These are phyloP conservation scores for Acrobasis consociella DNA, from an alignment of 2,888 invertebrate species.

Conservation along the genomic window DNA sequence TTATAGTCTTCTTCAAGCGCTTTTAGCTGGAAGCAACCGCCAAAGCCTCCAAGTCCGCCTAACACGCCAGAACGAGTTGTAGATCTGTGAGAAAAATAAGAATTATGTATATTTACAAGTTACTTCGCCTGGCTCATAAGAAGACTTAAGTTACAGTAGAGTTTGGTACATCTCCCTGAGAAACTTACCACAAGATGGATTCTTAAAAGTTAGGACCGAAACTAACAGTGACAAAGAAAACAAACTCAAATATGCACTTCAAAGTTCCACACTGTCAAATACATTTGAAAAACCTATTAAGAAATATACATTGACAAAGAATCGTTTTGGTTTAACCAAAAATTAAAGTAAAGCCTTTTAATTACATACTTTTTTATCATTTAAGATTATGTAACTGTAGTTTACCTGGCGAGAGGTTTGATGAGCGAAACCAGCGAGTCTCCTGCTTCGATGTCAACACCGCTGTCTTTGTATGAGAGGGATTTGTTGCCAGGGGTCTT, in stretches of 20 bases:
- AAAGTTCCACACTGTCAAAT: too few relatives aligned
- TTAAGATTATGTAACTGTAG: background rate
- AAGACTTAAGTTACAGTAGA: too few relatives aligned
- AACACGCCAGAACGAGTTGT: constrained; percentile 88
- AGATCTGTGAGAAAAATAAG: constrained; percentile 72
- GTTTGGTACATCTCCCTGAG: background rate
- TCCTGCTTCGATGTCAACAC: constrained; percentile 94
- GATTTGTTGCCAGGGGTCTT: constrained; percentile 54
- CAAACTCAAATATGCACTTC: too few relatives aligned
- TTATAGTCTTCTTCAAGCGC: constrained; percentile 80
- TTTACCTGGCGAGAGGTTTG: constrained; percentile 82
- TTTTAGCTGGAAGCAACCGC: constrained; percentile 92
- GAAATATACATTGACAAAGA: too few relatives aligned
- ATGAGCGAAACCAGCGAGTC: constrained; percentile 90
- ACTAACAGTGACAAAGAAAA: too few relatives aligned
- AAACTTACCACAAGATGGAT: too few relatives aligned
- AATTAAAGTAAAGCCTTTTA: too few relatives aligned
- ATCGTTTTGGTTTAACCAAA: too few relatives aligned
- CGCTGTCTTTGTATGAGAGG: constrained; percentile 91
- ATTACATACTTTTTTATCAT: too few relatives aligned
- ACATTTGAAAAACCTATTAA: too few relatives aligned
- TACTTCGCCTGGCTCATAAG: too few relatives aligned
- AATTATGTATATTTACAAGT: background rate
- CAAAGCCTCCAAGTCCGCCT: constrained; percentile 93
- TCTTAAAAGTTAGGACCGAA: too few relatives aligned